These are phyloP conservation scores for Coregonus suidteri DNA, from an alignment of 2,797 vertebrate species.

Conservation along the genomic window DNA sequence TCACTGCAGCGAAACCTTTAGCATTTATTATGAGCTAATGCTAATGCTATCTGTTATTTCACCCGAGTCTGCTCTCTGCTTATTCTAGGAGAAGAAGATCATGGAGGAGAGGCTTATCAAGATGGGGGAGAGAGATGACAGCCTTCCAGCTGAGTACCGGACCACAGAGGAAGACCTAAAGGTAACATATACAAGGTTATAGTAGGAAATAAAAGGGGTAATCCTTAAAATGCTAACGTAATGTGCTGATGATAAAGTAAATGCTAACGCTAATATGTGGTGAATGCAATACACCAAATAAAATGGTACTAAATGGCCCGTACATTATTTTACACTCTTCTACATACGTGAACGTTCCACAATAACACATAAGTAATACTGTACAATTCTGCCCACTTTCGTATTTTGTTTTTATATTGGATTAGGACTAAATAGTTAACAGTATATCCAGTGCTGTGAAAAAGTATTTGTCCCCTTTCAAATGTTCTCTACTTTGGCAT, in stretches of 20 bases:
- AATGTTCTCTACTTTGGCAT: too few species aligned
- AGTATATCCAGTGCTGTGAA: too few species aligned
- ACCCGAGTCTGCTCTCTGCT: background rate
- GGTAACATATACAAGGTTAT: slow-evolving; percentile 50
- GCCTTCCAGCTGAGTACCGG: slow-evolving; percentile 70
- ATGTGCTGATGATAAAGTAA: background rate
- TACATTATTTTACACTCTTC: background rate
- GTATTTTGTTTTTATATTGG: background rate
- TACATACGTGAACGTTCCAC: background rate
- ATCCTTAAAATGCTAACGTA: too few species aligned
- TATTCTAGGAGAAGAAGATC: slow-evolving; percentile 68
- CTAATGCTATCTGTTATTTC: background rate
- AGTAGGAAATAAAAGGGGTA: background rate
- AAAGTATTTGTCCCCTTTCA: too few species aligned
- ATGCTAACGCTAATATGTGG: background rate
- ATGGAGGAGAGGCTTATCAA: slow-evolving; percentile 70
- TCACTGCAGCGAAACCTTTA: background rate
- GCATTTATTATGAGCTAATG: background rate
- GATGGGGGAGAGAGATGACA: slow-evolving; percentile 77
- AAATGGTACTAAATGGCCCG: background rate
- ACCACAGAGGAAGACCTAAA: slow-evolving; percentile 67
- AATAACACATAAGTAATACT: background rate
- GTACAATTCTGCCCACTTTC: background rate
- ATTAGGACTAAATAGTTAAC: too few species aligned
- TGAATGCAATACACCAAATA: background rate